Conservation (phyloP, 2,113 vertebrate species). For the Pardalotus punctatus region DNA sequence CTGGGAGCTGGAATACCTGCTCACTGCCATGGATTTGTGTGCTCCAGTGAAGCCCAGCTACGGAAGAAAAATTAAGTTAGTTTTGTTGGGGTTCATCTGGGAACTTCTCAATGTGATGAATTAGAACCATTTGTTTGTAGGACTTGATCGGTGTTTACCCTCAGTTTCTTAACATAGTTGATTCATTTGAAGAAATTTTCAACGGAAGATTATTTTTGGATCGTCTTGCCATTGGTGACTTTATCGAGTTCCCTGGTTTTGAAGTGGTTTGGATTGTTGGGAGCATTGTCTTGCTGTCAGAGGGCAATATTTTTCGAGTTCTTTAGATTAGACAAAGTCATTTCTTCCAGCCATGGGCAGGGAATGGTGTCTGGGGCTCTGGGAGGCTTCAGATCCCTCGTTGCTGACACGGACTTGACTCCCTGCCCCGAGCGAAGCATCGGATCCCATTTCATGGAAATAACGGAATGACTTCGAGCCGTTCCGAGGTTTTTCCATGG, state of each 20-base stretch:
- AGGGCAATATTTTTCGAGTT: neutral
- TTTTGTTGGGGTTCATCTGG: neutral
- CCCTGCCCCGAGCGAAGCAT: neutral
- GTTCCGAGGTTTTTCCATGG: fast-evolving
- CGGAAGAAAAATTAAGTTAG: neutral
- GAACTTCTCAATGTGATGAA: neutral
- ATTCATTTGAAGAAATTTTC: neutral
- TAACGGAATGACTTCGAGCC: neutral
- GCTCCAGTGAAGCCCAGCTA: neutral
- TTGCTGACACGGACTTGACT: neutral
- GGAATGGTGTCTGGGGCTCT: neutral
- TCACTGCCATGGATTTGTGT: neutral
- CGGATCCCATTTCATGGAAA: neutral
- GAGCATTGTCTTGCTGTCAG: neutral
- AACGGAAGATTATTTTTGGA: neutral
- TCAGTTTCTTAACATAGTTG: neutral
- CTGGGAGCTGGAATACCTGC: neutral
- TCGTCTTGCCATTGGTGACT: neutral
- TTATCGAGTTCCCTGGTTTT: neutral
- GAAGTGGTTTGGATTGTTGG: neutral
- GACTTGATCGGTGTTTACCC: neutral
- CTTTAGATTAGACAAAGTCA: neutral
- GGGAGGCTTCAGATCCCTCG: neutral
- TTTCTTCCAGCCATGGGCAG: neutral
- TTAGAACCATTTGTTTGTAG: neutral